Percentiles rank a stretch among this genome's conserved stretches.
Conservation (phyloP, 2,888 invertebrate genomes). For the Caenorhabditis macrosperma region DNA sequence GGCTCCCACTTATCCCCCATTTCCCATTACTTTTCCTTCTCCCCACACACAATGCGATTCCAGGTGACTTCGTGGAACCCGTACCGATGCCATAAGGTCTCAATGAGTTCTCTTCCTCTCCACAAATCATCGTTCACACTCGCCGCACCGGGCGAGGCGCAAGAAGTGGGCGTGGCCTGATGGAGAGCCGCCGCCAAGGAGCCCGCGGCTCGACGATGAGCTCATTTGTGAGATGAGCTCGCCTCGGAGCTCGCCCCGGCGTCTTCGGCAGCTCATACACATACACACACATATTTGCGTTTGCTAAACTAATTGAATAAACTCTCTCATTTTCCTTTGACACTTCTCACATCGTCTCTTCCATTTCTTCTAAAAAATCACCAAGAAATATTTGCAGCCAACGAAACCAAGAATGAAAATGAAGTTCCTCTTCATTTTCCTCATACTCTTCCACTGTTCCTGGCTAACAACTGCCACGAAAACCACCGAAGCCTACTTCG, state of each 20-base stretch:
- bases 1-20: too few relatives aligned
- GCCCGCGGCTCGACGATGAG: slow-evolving; percentile 14
- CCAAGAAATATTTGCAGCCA: neutral
- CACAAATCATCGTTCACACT: slow-evolving; percentile 44
- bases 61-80: slow-evolving; percentile 63
- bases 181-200: slow-evolving; percentile 13
- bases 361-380: slow-evolving; percentile 8
- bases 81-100: slow-evolving; percentile 39
- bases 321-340: slow-evolving; percentile 6
- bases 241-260: neutral
- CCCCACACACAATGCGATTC: slow-evolving; percentile 17
- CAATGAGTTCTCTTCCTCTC: slow-evolving; percentile 15
- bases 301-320: slow-evolving; percentile 24
- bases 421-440: slow-evolving; percentile 6
- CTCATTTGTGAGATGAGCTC: slow-evolving; percentile 58
- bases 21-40: neutral
- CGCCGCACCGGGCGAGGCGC: slow-evolving; percentile 32
- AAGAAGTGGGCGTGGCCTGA: slow-evolving; percentile 41
- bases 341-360: too few relatives aligned
- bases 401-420: neutral
- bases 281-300: too few relatives aligned
- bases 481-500: slow-evolving; percentile 48
- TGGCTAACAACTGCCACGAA: neutral
- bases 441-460: neutral
- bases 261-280: too few relatives aligned